Base-by-base conservation (phyloP, 2,797 vertebrate genomes). In the Nannoperca obscura region DNA sequence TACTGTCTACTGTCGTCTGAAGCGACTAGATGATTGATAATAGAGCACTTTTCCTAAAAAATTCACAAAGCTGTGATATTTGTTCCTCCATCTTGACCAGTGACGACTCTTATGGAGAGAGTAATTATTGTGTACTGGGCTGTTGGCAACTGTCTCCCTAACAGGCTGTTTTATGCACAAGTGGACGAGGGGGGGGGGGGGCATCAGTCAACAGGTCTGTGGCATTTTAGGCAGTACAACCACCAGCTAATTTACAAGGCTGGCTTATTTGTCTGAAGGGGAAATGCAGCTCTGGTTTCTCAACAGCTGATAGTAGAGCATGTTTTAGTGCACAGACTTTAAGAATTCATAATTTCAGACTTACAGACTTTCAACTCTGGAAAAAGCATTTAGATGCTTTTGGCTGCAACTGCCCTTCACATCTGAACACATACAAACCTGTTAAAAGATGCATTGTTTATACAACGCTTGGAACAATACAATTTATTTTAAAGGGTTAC, bases 271-370 rank as follows among this genome's bases (percentile, higher is more conserved):
- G 44, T 60, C 55, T 5, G 32, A 66, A 38, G 47, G 70, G 71
- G 54, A 65, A 65, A 50, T 44, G 30, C 17, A 65, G 69, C 57
- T 69, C 54, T 65, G 22, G 38, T 70, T 71, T 54, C 66, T 20
- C 76, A 75, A 24, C 34, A 40, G 34, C 46, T 59, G 8, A 60
- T 42, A 78, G 42, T 10, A 38, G 49, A 53, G 36, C 17, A 24
- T 13, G 65, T 57, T 49, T 32, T 13, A 44, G 32, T 10, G 7
- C 71, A 50, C 12, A 55, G 27, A 22, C 46, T 52, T 57, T 46
- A 58, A 22, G 6, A 79, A 46, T 62, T 20, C 11, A 50, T 27
- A 42, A 40, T 27, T 50, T 59, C 11, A 34, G n/a, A n/a, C n/a
- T n/a, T n/a, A n/a, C n/a, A n/a, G n/a, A n/a, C n/a, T n/a, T n/a